A percentile compares a stretch with the other conserved stretches of the same genome.
These are phyloP conservation scores for Micrasema minimum DNA, from an alignment of 1,140 invertebrate genomes.

Conservation along the genomic window DNA sequence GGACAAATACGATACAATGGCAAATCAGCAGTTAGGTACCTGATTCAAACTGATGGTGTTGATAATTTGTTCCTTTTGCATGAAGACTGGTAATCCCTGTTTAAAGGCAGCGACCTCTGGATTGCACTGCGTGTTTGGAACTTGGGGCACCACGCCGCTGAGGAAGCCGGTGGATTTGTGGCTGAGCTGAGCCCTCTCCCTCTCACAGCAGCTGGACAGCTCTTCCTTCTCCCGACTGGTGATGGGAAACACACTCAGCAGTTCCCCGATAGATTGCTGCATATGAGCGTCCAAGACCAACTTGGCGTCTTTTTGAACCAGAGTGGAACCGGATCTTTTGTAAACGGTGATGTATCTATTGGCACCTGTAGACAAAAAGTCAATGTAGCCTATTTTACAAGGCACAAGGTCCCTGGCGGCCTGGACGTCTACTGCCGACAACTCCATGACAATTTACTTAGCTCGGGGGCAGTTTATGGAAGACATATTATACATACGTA, in stretches of 20 bases:
- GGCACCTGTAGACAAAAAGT: slow-evolving; percentile 65
- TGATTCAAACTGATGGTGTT: slow-evolving; percentile 62
- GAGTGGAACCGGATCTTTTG: slow-evolving; percentile 77
- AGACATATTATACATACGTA: too few relatives aligned
- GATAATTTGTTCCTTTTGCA: slow-evolving; percentile 61
- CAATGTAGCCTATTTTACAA: too few relatives aligned
- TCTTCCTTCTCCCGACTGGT: slow-evolving; percentile 75
- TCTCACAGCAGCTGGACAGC: slow-evolving; percentile 57
- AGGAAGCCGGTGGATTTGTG: slow-evolving; percentile 62
- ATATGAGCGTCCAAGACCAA: slow-evolving; percentile 74
- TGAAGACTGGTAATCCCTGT: slow-evolving; percentile 62
- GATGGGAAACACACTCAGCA: slow-evolving; percentile 75
- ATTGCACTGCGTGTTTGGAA: slow-evolving; percentile 62
- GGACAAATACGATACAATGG: too few relatives aligned
- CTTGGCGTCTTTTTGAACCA: slow-evolving; percentile 76
- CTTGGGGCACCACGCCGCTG: slow-evolving; percentile 59
- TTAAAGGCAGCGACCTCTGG: slow-evolving; percentile 62
- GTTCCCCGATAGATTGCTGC: slow-evolving; percentile 66
- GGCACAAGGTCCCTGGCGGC: too few relatives aligned
- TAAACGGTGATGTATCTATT: slow-evolving; percentile 79
- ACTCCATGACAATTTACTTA: too few relatives aligned
- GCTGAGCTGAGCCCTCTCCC: slow-evolving; percentile 60
- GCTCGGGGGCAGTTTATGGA: too few relatives aligned
- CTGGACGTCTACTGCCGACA: too few relatives aligned
- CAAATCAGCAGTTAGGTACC: too few relatives aligned